Evolutionary conservation across 2,888 invertebrate species (phyloP).

Genomic region (Coremacera marginata): DNA sequence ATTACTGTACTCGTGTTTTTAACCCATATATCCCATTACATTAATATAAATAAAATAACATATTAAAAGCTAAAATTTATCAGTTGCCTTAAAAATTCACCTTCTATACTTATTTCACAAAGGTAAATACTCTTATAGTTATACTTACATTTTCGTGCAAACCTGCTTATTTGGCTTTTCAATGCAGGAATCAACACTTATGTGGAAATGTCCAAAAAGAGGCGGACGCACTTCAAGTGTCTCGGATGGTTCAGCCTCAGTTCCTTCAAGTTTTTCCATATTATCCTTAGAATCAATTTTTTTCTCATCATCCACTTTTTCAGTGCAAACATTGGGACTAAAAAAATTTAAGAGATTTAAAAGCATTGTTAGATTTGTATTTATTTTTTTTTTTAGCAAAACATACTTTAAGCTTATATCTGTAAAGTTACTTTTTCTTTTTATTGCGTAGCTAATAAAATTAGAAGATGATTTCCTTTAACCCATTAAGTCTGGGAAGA

Average conservation of each 20-base stretch:
- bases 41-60: no score
- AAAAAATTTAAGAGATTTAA: neutral
- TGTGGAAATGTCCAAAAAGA: constrained; percentile 64
- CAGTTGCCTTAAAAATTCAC: neutral
- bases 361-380: no score
- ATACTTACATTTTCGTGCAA: constrained; percentile 68
- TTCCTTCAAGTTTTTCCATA: constrained; percentile 51
- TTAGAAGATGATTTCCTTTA: no score
- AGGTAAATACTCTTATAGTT: no score
- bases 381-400: no score
- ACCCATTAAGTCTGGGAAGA: no score
- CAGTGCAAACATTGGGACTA: constrained; percentile 76
- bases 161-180: constrained; percentile 68
- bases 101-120: no score
- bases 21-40: no score
- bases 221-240: constrained; percentile 52
- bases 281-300: constrained; percentile 48
- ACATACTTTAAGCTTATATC: no score
- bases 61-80: no score
- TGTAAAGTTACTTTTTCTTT: no score
- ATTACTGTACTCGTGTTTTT: constrained; percentile 9
- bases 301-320: constrained; percentile 71
- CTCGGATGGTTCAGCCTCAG: constrained; percentile 53
- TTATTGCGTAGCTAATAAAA: no score
- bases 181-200: constrained; percentile 68